phyloP scores from a whole-genome alignment of 1,140 invertebrate species.

The Manduca sexta region DNA sequence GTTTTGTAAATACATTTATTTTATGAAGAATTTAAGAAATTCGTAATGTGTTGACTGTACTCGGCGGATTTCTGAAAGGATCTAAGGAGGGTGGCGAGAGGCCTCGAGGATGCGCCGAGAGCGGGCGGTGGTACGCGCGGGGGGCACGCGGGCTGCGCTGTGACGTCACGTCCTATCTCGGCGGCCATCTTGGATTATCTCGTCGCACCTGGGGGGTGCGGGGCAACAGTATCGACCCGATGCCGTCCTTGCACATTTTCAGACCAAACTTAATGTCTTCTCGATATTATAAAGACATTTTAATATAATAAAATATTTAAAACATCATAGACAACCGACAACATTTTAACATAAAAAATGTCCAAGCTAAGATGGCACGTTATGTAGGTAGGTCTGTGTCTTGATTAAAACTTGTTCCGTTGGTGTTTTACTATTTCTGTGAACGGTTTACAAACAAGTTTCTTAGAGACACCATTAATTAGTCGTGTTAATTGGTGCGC shows the following conservation, averaged over 20 bases:
- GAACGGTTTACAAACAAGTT: no score
- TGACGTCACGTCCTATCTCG: conserved; percentile 72
- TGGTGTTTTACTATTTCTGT: no score
- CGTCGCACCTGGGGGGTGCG: conserved; percentile 68
- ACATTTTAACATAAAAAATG: no score
- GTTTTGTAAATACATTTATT: no score
- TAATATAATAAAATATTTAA: no score
- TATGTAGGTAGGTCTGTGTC: no score
- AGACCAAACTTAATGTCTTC: conserved; percentile 46
- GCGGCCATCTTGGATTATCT: conserved; percentile 73
- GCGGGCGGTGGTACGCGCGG: conserved; percentile 29
- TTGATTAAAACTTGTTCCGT: no score
- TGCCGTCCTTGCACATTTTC: conserved; percentile 57
- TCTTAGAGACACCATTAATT: no score
- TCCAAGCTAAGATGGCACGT: no score
- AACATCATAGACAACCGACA: no score
- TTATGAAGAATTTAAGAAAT: no score
- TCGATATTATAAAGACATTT: not conserved
- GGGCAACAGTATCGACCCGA: conserved; percentile 55
- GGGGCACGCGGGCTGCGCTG: conserved; percentile 38
- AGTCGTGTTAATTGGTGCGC: no score
- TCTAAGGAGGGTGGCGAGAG: conserved; percentile 65
- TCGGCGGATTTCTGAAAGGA: conserved; percentile 63
- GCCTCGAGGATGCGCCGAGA: conserved; percentile 65
- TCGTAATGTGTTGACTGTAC: conserved; percentile 39